Evolutionary conservation across 2,113 vertebrate species (phyloP), one percentile per base, ranked within the genome.

Genomic region (Tupaia chinensis): DNA sequence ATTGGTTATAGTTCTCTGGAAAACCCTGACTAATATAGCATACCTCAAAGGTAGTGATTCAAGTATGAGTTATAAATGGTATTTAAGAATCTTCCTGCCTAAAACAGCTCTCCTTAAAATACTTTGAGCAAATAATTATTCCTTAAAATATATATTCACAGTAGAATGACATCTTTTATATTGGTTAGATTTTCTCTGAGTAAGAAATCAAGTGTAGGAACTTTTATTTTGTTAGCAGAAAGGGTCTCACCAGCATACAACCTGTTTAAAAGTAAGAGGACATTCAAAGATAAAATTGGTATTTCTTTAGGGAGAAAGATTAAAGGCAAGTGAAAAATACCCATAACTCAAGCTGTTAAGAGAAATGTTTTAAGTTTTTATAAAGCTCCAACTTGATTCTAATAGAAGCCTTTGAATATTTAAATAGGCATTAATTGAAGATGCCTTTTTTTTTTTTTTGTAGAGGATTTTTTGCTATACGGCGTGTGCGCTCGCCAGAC

Each of bases 71-170:
- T 91, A 91, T 22, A 91, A 81, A 74, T 60, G 53, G 65, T 87
- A 82, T 81, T 87, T 53, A 14, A 68, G 61, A 83, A 23, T 78
- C 58, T 72, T 95, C 27, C 69, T 76, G 78, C 63, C 32, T 90
- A 70, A 85, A 84, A 63, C 3, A 94, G 61, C 29, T 79, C 63
- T 86, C 66, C 19, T 23, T 61, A 74, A 74, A 60, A 76, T 87
- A 92, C 23, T 92, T 74, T 81, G 32, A 81, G 83, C 32, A 91
- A 87, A 80, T 91, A 87, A 87, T 74, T 60, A 95, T 87, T 87
- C 76, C 76, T 60, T 27, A 68, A 95, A 76, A 87, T 68, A 81
- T 12, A 53, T 68, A 60, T 5, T 54, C 56, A 80, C 5, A 44
- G 53, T n/a, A 85, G 8, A 90, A 34, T 20, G 34, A 29, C 72